Evolutionary conservation across 37 sponge, comb jelly and placozoan genomes (phyloP).

Genomic region (Beroe forskalii): DNA sequence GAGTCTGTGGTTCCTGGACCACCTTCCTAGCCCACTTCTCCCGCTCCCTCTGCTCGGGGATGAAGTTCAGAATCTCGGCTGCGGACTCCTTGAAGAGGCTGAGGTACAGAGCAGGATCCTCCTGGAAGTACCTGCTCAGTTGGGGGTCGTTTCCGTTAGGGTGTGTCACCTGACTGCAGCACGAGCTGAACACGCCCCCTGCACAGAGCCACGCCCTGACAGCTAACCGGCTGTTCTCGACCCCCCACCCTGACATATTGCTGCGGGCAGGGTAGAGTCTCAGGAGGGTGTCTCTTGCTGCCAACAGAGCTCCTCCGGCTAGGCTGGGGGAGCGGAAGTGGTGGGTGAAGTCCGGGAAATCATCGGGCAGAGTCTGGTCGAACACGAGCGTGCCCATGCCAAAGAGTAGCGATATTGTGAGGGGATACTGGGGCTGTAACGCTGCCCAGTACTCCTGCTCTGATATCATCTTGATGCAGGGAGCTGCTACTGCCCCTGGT

Average conservation of each 20-base stretch:
- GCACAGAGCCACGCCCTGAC: constrained; percentile 47
- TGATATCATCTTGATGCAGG: constrained; percentile 5
- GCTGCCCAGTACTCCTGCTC: background rate
- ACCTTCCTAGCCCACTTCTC: background rate
- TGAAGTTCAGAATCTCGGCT: background rate
- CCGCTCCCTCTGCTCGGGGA: background rate
- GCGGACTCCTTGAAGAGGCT: background rate
- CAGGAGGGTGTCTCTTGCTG: background rate
- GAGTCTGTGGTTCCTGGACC: background rate
- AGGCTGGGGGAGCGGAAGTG: background rate
- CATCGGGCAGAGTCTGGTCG: background rate
- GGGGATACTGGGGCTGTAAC: background rate
- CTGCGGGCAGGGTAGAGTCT: background rate
- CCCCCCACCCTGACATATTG: background rate
- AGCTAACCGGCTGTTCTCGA: constrained; percentile 44
- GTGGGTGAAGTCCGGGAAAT: background rate
- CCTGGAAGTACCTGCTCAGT: background rate
- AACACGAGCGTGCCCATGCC: background rate
- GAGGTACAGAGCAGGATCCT: background rate
- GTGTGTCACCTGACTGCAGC: constrained; percentile 8
- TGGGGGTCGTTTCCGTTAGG: constrained; percentile 40
- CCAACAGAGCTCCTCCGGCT: background rate
- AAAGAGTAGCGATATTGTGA: background rate
- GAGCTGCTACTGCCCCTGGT: constrained; percentile 4
- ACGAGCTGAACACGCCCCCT: background rate